Evolutionary conservation across 2,888 invertebrate species (phyloP).

Genomic region (Copidosoma aretas): DNA sequence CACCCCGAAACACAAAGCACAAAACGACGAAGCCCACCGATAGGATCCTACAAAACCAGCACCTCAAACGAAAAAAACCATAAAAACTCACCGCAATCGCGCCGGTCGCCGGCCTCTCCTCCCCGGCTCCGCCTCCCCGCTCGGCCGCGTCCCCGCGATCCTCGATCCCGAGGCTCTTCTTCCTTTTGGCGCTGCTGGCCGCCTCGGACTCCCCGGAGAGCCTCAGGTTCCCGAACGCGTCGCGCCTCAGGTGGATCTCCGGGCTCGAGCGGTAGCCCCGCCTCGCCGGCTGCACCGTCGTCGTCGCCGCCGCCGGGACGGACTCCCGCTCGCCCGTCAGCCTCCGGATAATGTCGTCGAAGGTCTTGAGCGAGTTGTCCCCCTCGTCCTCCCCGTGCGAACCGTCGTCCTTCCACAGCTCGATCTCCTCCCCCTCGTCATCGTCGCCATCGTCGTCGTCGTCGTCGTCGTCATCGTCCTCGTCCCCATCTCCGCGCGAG

Average conservation of each 20-base stretch:
- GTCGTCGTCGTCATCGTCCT: slow-evolving; percentile 42
- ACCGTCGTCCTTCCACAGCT: slow-evolving; percentile 48
- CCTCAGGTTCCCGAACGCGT: slow-evolving; percentile 42
- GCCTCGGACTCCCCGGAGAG: slow-evolving; percentile 40
- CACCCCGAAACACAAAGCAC: too few relatives aligned
- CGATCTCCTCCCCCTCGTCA: slow-evolving; percentile 28
- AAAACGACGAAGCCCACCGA: too few relatives aligned
- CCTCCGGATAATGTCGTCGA: slow-evolving; percentile 58
- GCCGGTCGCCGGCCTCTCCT: too few relatives aligned
- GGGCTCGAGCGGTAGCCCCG: slow-evolving; percentile 42
- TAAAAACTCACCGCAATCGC: too few relatives aligned
- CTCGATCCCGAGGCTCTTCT: slow-evolving; percentile 17
- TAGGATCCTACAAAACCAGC: too few relatives aligned
- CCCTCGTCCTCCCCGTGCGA: slow-evolving; percentile 48
- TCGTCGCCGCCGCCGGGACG: background rate
- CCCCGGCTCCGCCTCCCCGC: slow-evolving; percentile 44
- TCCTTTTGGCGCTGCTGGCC: slow-evolving; percentile 28
- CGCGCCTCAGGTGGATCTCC: slow-evolving; percentile 48
- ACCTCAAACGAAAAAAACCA: too few relatives aligned
- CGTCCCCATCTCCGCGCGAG: slow-evolving; percentile 33
- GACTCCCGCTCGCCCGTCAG: slow-evolving; percentile 48
- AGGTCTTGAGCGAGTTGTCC: slow-evolving; percentile 50
- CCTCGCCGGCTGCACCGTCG: slow-evolving; percentile 41
- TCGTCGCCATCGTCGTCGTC: slow-evolving; percentile 43
- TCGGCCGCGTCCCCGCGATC: slow-evolving; percentile 50